These are phyloP conservation scores for Trachelus stipa DNA, from an alignment of 2,888 invertebrate species.

Conservation along the genomic window DNA sequence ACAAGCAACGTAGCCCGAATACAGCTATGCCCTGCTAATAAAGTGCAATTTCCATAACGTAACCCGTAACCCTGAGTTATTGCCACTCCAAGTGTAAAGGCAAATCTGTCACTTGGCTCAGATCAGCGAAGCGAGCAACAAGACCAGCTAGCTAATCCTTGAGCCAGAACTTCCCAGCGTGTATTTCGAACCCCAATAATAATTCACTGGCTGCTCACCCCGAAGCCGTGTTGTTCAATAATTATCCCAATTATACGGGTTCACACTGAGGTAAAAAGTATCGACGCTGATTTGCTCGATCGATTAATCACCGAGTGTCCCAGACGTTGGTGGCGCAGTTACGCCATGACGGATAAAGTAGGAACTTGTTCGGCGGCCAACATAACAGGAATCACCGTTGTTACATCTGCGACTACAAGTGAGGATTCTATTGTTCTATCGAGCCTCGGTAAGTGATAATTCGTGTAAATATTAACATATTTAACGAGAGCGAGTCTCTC, in stretches of 20 bases:
- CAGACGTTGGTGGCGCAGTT: not conserved
- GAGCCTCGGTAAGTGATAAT: not conserved
- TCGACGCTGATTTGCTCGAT: not conserved
- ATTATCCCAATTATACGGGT: not conserved
- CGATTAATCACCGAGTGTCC: not conserved
- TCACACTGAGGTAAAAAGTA: not conserved
- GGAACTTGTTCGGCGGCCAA: not conserved
- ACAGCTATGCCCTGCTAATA: not conserved
- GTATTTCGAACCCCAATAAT: not conserved
- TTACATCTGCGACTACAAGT: not conserved
- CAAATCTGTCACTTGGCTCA: not conserved
- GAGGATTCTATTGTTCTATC: not conserved
- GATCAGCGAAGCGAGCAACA: not conserved
- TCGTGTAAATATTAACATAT: not conserved
- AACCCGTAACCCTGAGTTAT: not conserved
- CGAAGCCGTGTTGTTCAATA: not conserved
- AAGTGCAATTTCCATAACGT: not conserved
- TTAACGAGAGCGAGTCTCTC: not conserved
- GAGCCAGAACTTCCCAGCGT: not conserved
- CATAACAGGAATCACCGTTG: not conserved
- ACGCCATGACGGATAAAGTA: not conserved
- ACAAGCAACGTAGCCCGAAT: not conserved
- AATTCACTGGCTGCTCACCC: not conserved
- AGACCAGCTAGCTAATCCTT: not conserved
- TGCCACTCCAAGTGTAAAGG: not conserved